Conservation (phyloP, 2,113 vertebrate species). For the Epinephelus cyanopodus region DNA sequence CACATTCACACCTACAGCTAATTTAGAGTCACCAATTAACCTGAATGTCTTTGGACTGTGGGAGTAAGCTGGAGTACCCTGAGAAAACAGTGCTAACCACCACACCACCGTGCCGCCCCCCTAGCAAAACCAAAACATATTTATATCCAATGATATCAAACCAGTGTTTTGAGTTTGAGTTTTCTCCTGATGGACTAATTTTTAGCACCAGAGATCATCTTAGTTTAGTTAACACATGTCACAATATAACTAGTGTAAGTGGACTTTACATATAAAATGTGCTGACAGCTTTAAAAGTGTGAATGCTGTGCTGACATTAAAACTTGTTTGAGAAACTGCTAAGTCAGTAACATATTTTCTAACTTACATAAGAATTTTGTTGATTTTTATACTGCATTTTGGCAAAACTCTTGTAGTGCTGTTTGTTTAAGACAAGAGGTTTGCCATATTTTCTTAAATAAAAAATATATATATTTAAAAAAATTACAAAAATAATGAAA, state of each 20-base stretch:
- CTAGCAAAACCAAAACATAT: neutral
- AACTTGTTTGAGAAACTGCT: no score
- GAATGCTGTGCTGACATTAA: neutral
- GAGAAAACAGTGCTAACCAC: no score
- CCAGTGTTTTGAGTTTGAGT: neutral
- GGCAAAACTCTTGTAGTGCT: neutral
- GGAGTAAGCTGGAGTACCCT: no score
- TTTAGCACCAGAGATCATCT: neutral
- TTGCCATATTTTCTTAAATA: constrained; percentile 3
- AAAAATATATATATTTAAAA: no score
- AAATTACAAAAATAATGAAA: neutral
- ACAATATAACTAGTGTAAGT: neutral
- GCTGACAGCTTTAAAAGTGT: neutral
- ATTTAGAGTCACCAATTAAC: no score
- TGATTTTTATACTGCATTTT: neutral
- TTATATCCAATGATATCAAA: neutral
- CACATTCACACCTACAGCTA: no score
- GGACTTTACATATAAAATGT: neutral
- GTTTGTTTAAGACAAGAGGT: neutral
- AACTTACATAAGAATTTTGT: neutral
- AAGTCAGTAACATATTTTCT: neutral
- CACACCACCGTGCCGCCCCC: no score
- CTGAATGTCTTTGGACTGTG: no score
- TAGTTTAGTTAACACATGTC: neutral
- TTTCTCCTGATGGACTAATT: neutral